A percentile compares a stretch with the other conserved stretches of the same genome.
Conservation (phyloP, 2,113 vertebrate species). For the Hassar affinis region DNA sequence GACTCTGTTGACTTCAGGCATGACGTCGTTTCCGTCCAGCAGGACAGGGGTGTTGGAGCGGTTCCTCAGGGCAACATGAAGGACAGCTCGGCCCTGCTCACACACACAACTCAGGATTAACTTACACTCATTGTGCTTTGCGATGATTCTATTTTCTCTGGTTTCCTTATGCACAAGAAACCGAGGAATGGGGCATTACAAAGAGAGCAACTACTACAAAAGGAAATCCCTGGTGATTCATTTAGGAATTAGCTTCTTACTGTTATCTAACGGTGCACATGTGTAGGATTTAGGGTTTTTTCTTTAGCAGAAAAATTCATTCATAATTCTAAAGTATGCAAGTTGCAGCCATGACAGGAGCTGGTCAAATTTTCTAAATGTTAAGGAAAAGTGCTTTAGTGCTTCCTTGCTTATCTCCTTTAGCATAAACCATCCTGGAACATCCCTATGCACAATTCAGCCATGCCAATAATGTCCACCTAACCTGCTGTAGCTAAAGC, state of each 20-base stretch:
- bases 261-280: not conserved
- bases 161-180: not conserved
- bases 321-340: too few species aligned
- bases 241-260: not conserved
- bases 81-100: conserved; percentile 85
- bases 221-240: not conserved
- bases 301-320: too few species aligned
- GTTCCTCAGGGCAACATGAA: conserved; percentile 93
- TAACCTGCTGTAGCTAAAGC: too few species aligned
- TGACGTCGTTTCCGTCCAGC: conserved; percentile 89
- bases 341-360: too few species aligned
- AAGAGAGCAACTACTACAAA: not conserved
- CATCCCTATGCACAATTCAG: too few species aligned
- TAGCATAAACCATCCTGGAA: too few species aligned
- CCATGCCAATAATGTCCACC: too few species aligned
- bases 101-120: not conserved
- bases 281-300: too few species aligned
- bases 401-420: too few species aligned
- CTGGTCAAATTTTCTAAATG: too few species aligned
- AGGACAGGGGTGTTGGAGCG: conserved; percentile 83
- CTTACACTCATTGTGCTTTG: not conserved
- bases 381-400: too few species aligned
- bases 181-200: not conserved
- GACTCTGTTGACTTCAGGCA: conserved; percentile 90
- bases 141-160: not conserved